Evolutionary conservation across 2,888 invertebrate genomes (phyloP).

Genomic region (Slavum lentiscoides): DNA sequence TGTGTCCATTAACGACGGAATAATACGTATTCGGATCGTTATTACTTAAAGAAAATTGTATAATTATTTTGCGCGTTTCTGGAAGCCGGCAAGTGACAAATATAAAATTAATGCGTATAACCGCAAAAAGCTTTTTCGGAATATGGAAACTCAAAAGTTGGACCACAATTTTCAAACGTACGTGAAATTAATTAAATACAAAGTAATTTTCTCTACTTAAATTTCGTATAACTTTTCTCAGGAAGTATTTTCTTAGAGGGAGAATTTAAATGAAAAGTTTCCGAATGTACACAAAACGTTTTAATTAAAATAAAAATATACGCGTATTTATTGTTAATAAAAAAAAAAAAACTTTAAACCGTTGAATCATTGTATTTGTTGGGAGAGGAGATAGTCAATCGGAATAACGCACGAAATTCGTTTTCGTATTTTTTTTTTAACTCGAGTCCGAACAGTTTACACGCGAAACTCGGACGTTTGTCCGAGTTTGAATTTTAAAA

Average conservation of each 20-base stretch:
- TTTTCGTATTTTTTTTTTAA: too few species aligned
- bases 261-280: slow-evolving; percentile 10
- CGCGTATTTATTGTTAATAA: too few species aligned
- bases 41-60: slow-evolving; percentile 10
- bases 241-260: background rate
- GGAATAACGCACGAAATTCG: too few species aligned
- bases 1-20: background rate
- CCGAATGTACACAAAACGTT: background rate
- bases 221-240: slow-evolving; percentile 14
- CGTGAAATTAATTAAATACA: slow-evolving; percentile 36
- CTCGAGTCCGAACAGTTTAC: too few species aligned
- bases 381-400: too few species aligned
- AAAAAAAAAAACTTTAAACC: too few species aligned
- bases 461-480: too few species aligned
- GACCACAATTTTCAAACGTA: slow-evolving; percentile 16
- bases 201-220: slow-evolving; percentile 18
- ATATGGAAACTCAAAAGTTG: slow-evolving; percentile 22
- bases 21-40: background rate
- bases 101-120: slow-evolving; percentile 21
- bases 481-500: too few species aligned
- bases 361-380: too few species aligned
- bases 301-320: background rate
- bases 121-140: slow-evolving; percentile 26
- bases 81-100: slow-evolving; percentile 29
- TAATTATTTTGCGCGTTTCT: background rate